phyloP scores from a whole-genome alignment of 2,113 vertebrate species.

The Chloropsis cyanopogon region DNA sequence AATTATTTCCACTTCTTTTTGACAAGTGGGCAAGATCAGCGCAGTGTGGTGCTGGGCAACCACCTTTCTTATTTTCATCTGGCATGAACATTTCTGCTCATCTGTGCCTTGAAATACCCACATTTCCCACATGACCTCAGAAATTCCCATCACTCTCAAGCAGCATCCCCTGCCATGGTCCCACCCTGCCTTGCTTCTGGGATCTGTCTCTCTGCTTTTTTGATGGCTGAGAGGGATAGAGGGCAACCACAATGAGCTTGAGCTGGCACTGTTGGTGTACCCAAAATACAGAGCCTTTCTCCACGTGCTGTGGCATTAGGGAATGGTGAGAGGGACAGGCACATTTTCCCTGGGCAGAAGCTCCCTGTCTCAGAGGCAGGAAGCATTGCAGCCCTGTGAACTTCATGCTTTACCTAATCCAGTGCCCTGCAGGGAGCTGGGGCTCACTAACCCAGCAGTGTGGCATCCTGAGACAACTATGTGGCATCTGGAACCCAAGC shows the following conservation, averaged over 20 bases:
- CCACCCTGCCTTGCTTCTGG: neutral
- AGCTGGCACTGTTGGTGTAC: no score
- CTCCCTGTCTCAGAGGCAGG: neutral
- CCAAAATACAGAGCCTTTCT: neutral
- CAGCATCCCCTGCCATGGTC: neutral
- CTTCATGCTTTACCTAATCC: neutral
- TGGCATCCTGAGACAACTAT: neutral
- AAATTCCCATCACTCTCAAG: neutral
- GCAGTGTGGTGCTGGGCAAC: neutral
- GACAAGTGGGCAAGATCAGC: neutral
- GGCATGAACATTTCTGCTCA: neutral
- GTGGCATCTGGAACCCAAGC: neutral
- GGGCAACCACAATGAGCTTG: fast-evolving
- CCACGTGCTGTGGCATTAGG: fast-evolving
- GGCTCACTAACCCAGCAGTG: neutral
- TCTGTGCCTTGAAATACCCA: neutral
- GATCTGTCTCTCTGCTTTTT: no score
- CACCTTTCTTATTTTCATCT: neutral
- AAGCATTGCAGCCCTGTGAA: neutral
- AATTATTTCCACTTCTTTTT: neutral
- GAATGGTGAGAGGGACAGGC: neutral
- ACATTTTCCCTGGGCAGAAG: neutral
- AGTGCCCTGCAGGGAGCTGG: neutral
- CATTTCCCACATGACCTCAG: fast-evolving
- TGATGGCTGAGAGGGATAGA: neutral